phyloP scores from a whole-genome alignment of 1,140 invertebrate genomes.

The Caenorhabditis inopinata region DNA sequence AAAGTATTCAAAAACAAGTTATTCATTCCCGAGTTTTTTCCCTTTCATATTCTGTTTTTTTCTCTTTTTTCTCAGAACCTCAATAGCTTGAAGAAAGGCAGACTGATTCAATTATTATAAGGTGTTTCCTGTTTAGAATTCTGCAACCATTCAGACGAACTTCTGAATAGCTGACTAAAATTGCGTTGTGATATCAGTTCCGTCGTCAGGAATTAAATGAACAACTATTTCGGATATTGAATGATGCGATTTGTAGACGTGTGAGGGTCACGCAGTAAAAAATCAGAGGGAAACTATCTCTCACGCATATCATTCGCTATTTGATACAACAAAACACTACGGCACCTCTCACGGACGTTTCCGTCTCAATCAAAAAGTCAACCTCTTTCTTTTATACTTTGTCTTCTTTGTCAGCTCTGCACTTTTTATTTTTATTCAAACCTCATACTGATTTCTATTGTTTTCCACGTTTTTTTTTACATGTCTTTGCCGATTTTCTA shows the following conservation, averaged over 20 bases:
- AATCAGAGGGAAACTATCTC: neutral
- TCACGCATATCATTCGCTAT: neutral
- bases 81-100: neutral
- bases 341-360: neutral
- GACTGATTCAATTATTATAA: too few relatives aligned
- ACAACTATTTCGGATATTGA: slow-evolving; percentile 25
- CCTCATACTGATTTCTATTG: neutral
- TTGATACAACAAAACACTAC: neutral
- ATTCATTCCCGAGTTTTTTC: too few relatives aligned
- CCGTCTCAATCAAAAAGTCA: slow-evolving; percentile 32
- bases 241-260: slow-evolving; percentile 16
- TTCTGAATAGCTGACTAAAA: neutral
- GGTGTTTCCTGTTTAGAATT: too few relatives aligned
- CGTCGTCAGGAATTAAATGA: neutral
- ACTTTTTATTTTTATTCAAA: neutral
- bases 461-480: neutral
- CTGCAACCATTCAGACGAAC: neutral
- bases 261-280: neutral
- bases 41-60: too few relatives aligned
- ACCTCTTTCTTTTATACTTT: neutral
- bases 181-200: neutral
- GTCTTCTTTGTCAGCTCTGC: neutral
- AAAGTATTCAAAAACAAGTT: too few relatives aligned
- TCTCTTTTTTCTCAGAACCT: neutral
- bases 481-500: too few relatives aligned